Base-by-base conservation (phyloP, 2,888 invertebrate genomes). In the Drosophila austrosaltans region DNA sequence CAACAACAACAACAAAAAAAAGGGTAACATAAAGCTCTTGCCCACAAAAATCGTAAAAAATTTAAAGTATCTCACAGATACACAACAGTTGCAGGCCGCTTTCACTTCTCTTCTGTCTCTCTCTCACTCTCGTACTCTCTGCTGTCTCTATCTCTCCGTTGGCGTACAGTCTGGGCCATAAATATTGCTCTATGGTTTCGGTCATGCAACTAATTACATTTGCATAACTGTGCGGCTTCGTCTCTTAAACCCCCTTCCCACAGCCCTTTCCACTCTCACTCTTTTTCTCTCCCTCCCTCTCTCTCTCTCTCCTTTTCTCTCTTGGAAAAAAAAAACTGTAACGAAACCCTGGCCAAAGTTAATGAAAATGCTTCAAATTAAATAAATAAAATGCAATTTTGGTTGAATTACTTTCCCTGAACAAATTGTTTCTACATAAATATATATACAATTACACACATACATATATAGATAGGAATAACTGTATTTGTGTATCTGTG, bases 161-260 rank as follows among this genome's bases (percentile, higher is more conserved):
- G 48, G 22, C 22, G 48, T 65, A 85, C 85, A 82, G 85, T 85
- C 76, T 82, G 77, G 70, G 79, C 87, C 85, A 87, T 87, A 87
- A 87, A 82, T 82, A 84, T 82, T 82, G 85, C 87, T 87, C 76
- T 87, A 79, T 87, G 82, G 82, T 79, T 81, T 80, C 75, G 86
- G 76, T 77, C 87, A 79, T 86, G 88, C 86, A 85, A 85, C 84
- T 85, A 85, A 85, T 85, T 88, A 88, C 84, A 85, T 85, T 85
- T 85, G 88, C 84, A 85, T 85, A 77, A 77, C 77, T 77, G 74
- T 77, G 71, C 56, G 71, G 74, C 54, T 62, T 44, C 36, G 12
- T 30, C 42, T 25, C 25, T 12, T 36, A 2, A 30, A 54, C 57
- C 32, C 22, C 22, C 10, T 16, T 61, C 8, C 39, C 20, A 16